phyloP scores from a whole-genome alignment of 1,140 invertebrate species.

The Cherax destructor region DNA sequence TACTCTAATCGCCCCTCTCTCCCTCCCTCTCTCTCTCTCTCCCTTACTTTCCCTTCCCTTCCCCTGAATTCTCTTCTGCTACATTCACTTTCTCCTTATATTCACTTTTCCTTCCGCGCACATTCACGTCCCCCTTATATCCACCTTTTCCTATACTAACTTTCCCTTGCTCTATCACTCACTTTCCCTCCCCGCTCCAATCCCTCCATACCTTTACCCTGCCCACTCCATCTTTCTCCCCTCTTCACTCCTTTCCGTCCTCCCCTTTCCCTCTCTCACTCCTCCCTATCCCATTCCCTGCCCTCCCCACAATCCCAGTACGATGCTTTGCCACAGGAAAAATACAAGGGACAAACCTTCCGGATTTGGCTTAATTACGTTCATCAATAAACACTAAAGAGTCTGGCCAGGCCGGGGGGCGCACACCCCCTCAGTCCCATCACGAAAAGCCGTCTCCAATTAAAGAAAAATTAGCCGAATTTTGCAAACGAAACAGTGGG shows the following conservation, averaged over 20 bases:
- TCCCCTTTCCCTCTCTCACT: background rate
- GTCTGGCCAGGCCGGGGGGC: background rate
- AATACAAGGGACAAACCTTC: slow-evolving; percentile 27
- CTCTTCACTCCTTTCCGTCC: background rate
- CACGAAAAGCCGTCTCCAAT: slow-evolving; percentile 56
- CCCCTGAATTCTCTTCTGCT: too few relatives aligned
- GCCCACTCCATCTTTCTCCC: background rate
- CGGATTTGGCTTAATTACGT: slow-evolving; percentile 52
- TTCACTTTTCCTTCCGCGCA: too few relatives aligned
- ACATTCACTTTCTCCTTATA: too few relatives aligned
- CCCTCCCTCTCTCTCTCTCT: too few relatives aligned
- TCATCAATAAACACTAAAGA: slow-evolving; percentile 66
- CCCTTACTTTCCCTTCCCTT: too few relatives aligned
- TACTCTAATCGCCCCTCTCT: too few relatives aligned
- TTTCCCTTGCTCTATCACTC: too few relatives aligned
- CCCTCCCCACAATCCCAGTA: slow-evolving; percentile 12
- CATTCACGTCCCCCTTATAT: too few relatives aligned
- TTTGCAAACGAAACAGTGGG: slow-evolving; percentile 61
- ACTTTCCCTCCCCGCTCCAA: background rate
- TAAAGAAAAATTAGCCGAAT: slow-evolving; percentile 66
- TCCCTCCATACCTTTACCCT: background rate
- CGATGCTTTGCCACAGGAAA: slow-evolving; percentile 22
- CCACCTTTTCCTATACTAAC: too few relatives aligned
- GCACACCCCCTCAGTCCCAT: slow-evolving; percentile 21
- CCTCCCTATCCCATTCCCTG: background rate